Base-by-base conservation (phyloP, 2,113 vertebrate genomes). In the Cyanoliseus patagonus region DNA sequence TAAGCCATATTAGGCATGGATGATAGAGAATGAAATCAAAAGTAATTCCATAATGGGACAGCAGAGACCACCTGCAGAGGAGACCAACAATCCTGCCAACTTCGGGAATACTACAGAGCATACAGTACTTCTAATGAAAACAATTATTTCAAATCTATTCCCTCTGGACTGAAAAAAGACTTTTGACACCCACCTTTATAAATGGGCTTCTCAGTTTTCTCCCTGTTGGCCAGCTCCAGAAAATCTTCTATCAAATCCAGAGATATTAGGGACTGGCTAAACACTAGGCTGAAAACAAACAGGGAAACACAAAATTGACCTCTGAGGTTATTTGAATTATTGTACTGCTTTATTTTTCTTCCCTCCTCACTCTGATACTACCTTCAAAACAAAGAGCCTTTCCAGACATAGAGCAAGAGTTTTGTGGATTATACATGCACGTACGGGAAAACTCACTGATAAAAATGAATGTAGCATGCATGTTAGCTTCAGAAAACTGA, bases 161-260 rank as follows among this genome's bases (percentile, higher is more conserved):
- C 69, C 55, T 39, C 31, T 15, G 30, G 31, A 82, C 19, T 44
- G 27, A 49, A 64, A 0, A 80, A 18, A 76, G 10, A 57, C 49
- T 62, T 53, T 37, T 16, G 28, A 46, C 39, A 80, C 97, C 86
- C 94, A 99, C 99, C 99, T 99, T 99, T 99, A 97, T 99, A 99
- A 86, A 99, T 98, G 67, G 98, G 96, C 88, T 99, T 99, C 64
- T 99, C 98, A 85, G 96, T 95, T 94, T 98, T 98, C 68, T 99
- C 98, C 93, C 98, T 98, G 97, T 98, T 98, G 69, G 99, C 97
- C 90, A 99, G 95, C 88, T 99, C 99, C 94, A 99, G 98, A 97
- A 99, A 99, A 98, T 99, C 99, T 97, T 99, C 99, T 86, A 99
- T 99, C 95, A 99, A 98, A 97, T 99, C 99, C 96, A 99, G 97